Evolutionary conservation across 2,113 vertebrate genomes (phyloP).

Genomic region (human): DNA sequence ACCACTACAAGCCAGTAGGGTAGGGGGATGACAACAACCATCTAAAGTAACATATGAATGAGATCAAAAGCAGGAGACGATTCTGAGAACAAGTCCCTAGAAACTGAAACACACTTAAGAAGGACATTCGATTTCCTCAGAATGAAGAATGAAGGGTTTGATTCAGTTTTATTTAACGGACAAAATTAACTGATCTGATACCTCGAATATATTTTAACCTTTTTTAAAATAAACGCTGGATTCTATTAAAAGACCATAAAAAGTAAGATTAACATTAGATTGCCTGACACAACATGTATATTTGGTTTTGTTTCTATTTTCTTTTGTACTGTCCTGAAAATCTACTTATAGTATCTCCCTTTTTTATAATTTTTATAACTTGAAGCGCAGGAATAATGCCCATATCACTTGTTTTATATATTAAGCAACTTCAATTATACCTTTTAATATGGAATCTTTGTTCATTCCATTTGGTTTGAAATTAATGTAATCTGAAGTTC

Average conservation of each 20-base stretch:
- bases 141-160: not conserved
- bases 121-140: not conserved
- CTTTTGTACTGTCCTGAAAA: not conserved
- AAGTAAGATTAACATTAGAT: not conserved
- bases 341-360: not conserved
- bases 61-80: not conserved
- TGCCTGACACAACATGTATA: not conserved
- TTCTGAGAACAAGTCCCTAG: not conserved
- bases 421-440: constrained; percentile 21
- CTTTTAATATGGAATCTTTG: constrained; percentile 29
- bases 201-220: not conserved
- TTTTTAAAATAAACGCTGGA: not conserved
- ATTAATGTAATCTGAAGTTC: constrained; percentile 4
- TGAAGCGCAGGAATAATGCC: not conserved
- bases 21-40: not conserved
- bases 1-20: not conserved
- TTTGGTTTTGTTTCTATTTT: not conserved
- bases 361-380: not conserved
- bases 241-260: not conserved
- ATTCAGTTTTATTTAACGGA: not conserved
- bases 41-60: not conserved
- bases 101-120: not conserved
- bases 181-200: not conserved
- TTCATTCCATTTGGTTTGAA: not conserved
- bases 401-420: not conserved